phyloP scores from a whole-genome alignment of 2,888 invertebrate species.

The Ormyrus nitidulus region DNA sequence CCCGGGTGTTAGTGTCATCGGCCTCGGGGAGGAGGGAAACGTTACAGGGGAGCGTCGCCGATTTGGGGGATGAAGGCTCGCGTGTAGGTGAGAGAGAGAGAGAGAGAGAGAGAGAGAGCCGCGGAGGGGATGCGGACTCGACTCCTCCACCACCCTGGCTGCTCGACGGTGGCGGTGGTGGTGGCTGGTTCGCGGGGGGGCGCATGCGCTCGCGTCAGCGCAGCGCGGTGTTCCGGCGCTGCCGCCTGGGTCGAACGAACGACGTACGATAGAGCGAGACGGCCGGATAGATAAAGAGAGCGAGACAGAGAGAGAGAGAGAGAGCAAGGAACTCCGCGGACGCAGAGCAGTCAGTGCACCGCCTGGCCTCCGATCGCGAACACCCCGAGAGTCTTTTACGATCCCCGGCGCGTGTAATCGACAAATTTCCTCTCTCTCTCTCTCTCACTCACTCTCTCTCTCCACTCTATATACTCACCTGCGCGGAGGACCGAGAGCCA shows the following conservation, averaged over 20 bases:
- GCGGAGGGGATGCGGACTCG: conserved; percentile 29
- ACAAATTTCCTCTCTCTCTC: not conserved
- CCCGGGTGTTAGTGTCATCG: conserved; percentile 42
- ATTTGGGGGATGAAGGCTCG: not conserved
- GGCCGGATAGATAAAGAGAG: conserved; percentile 19
- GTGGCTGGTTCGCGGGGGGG: conserved; percentile 53
- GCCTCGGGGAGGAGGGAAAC: conserved; percentile 6
- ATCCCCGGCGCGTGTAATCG: conserved; percentile 55
- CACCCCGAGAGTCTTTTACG: conserved; percentile 56
- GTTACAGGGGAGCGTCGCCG: not conserved
- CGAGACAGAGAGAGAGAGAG: conserved; percentile 61
- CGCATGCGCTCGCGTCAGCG: conserved; percentile 55
- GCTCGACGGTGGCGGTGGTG: conserved; percentile 52
- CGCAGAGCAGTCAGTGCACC: conserved; percentile 71
- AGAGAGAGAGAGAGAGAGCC: conserved; percentile 47
- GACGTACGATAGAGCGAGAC: conserved; percentile 16
- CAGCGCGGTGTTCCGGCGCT: conserved; percentile 39
- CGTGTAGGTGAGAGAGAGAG: conserved; percentile 4
- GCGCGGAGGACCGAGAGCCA: not conserved
- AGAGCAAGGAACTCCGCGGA: conserved; percentile 65
- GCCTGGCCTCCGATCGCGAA: conserved; percentile 70
- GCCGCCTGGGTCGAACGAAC: conserved; percentile 34
- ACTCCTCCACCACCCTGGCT: not conserved
- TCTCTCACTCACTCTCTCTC: too few species aligned
- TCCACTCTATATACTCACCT: too few species aligned